phyloP scores from a whole-genome alignment of 1,140 invertebrate genomes.

The Drosophila murphyi region DNA sequence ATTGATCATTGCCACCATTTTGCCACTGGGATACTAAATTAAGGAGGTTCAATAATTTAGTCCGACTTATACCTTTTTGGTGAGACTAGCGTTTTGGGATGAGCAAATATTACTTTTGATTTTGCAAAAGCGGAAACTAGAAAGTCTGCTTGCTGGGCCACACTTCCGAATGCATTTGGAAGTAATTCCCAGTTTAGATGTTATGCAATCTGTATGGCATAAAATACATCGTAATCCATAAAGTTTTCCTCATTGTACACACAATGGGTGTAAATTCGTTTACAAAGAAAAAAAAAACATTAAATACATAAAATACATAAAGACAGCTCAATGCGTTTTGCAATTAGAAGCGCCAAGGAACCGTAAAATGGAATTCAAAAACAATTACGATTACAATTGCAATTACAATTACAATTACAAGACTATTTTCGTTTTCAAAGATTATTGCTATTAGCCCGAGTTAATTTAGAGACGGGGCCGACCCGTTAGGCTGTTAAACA shows the following conservation, averaged over 20 bases:
- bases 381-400: constrained; percentile 42
- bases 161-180: constrained; percentile 10
- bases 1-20: neutral
- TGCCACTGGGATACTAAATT: neutral
- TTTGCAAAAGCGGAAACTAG: constrained; percentile 14
- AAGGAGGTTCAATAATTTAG: neutral
- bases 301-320: constrained; percentile 1
- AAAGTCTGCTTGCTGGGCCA: neutral
- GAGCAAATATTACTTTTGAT: neutral
- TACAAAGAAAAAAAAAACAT: neutral
- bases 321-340: constrained; percentile 24
- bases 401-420: constrained; percentile 44
- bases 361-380: constrained; percentile 52
- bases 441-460: constrained; percentile 56
- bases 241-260: constrained; percentile 36
- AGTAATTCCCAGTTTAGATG: neutral
- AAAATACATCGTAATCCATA: constrained; percentile 3
- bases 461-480: constrained; percentile 21
- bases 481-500: neutral
- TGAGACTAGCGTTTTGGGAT: neutral
- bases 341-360: constrained; percentile 53
- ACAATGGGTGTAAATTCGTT: constrained; percentile 18
- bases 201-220: constrained; percentile 16
- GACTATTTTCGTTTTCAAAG: constrained; percentile 26
- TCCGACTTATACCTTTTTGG: neutral